Evolutionary conservation across 1,140 invertebrate species (phyloP).

Genomic region (Papilio aristodemus): DNA sequence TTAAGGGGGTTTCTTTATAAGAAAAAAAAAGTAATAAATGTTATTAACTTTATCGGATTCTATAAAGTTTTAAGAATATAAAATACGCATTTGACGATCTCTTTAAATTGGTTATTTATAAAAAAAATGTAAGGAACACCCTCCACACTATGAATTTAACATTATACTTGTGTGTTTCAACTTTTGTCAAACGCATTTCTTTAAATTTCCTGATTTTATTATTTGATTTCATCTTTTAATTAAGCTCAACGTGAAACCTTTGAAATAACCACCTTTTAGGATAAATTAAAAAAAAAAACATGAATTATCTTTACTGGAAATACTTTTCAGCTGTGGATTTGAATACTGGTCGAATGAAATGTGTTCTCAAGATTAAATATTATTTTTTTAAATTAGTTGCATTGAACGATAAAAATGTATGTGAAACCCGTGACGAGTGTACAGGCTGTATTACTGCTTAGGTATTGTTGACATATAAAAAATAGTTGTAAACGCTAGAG

Average conservation of each 20-base stretch:
- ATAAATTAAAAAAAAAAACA: not conserved
- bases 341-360: not conserved
- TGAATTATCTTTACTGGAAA: not conserved
- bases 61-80: no score
- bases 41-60: no score
- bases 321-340: not conserved
- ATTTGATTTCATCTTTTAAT: constrained; percentile 7
- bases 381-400: constrained; percentile 6
- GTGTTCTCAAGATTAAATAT: not conserved
- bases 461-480: constrained; percentile 33
- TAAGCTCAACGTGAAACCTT: not conserved
- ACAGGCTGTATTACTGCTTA: constrained; percentile 6
- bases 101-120: no score
- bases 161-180: not conserved
- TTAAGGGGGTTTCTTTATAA: no score
- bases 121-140: not conserved
- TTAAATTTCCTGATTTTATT: no score
- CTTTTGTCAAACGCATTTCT: not conserved
- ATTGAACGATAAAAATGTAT: not conserved
- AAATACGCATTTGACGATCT: no score
- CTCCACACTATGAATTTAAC: not conserved
- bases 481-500: constrained; percentile 31
- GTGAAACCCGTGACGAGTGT: not conserved
- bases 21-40: no score
- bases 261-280: not conserved